Percentiles rank a stretch among this genome's conserved stretches.
phyloP scores from a whole-genome alignment of 2,888 invertebrate genomes.

The Latheticus oryzae region DNA sequence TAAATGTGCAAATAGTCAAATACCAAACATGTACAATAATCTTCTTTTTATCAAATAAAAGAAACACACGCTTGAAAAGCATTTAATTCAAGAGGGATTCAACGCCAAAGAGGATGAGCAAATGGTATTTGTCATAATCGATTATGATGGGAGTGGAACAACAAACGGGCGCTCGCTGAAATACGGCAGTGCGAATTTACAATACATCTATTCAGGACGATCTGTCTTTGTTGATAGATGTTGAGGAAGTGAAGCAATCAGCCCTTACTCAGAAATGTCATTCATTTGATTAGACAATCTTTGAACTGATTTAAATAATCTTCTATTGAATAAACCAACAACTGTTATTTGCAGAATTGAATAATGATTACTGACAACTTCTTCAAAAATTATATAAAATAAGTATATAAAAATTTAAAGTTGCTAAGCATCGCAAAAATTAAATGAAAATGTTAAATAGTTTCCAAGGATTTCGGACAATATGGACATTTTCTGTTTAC shows the following conservation, averaged over 20 bases:
- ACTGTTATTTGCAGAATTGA: too few relatives aligned
- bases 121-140: constrained; percentile 24
- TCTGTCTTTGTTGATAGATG: constrained; percentile 35
- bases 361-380: too few relatives aligned
- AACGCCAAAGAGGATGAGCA: constrained; percentile 10
- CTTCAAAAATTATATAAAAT: too few relatives aligned
- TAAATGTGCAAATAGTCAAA: too few relatives aligned
- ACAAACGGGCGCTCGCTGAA: constrained; percentile 15
- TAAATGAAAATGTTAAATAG: constrained; percentile 16
- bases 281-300: constrained; percentile 28
- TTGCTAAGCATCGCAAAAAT: too few relatives aligned
- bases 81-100: neutral
- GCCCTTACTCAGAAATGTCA: constrained; percentile 25
- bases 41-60: too few relatives aligned
- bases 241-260: constrained; percentile 32
- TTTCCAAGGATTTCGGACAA: constrained; percentile 11
- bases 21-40: too few relatives aligned
- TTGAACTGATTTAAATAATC: constrained; percentile 28
- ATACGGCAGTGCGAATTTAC: constrained; percentile 21
- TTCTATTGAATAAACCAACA: constrained; percentile 13
- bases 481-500: constrained; percentile 24
- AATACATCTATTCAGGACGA: constrained; percentile 28
- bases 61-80: too few relatives aligned
- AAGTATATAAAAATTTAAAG: too few relatives aligned
- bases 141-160: constrained; percentile 12